phyloP scores from a whole-genome alignment of 2,113 vertebrate genomes.

The Mastomys natalensis region DNA sequence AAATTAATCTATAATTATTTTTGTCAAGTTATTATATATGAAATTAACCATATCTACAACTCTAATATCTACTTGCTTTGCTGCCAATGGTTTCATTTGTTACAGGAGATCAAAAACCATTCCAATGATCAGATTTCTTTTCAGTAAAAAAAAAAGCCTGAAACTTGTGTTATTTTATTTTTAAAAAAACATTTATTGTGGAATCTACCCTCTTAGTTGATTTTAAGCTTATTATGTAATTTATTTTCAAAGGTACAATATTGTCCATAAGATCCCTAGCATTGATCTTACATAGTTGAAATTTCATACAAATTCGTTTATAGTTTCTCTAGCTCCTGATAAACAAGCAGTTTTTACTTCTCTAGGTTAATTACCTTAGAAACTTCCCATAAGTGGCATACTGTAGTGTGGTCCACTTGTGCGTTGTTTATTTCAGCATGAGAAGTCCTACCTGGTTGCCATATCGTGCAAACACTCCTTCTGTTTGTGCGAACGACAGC shows the following conservation, averaged over 20 bases:
- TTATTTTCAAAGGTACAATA: not conserved
- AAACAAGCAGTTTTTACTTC: not conserved
- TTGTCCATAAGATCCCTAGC: not conserved
- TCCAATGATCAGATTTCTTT: not conserved
- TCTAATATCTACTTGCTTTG: not conserved
- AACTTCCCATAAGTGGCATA: not conserved
- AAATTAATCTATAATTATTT: not conserved
- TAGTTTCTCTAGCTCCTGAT: not conserved
- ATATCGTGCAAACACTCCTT: not conserved
- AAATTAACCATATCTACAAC: not conserved
- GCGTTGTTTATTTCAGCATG: not conserved
- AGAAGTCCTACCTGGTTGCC: not conserved
- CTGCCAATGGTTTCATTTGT: constrained; percentile 8
- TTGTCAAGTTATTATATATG: not conserved
- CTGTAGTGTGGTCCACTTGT: not conserved
- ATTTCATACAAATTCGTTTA: not conserved
- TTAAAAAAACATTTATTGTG: not conserved
- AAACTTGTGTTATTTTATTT: not conserved
- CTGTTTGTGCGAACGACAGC: no score
- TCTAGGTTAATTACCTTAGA: not conserved
- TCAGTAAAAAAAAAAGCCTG: not conserved
- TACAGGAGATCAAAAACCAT: not conserved
- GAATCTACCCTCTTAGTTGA: not conserved
- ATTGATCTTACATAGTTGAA: not conserved
- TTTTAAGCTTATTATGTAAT: not conserved